These are phyloP conservation scores for Caenorhabditis sp. DNA, from an alignment of 2,888 invertebrate species.

Conservation along the genomic window DNA sequence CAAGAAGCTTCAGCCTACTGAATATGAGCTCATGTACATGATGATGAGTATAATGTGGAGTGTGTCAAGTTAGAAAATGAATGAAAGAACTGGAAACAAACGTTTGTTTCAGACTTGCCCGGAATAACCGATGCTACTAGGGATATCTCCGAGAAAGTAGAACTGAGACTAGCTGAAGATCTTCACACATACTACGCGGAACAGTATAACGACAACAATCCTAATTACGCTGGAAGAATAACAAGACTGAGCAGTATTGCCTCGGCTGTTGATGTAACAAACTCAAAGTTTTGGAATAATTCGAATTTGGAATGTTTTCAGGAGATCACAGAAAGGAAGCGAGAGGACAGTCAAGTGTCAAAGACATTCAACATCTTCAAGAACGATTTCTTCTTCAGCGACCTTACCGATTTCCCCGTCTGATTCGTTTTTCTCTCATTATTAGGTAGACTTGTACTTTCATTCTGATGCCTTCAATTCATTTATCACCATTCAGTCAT, in stretches of 20 bases:
- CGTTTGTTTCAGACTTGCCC: constrained; percentile 22
- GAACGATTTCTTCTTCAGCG: constrained; percentile 62
- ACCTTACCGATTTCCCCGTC: constrained; percentile 62
- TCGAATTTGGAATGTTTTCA: constrained; percentile 26
- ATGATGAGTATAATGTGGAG: constrained; percentile 68
- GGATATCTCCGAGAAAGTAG: constrained; percentile 55
- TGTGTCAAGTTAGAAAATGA: constrained; percentile 40
- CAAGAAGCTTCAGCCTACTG: constrained; percentile 57
- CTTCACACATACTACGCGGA: constrained; percentile 55
- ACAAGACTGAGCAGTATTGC: constrained; percentile 57
- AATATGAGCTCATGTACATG: constrained; percentile 64
- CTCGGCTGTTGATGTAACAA: constrained; percentile 57
- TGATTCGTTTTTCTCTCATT: constrained; percentile 8
- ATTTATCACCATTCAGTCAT: too few relatives aligned
- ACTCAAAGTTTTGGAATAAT: background rate
- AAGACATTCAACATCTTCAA: constrained; percentile 68
- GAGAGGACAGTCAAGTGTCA: constrained; percentile 63
- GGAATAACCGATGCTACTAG: constrained; percentile 50
- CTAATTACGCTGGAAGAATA: constrained; percentile 59
- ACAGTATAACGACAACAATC: constrained; percentile 52
- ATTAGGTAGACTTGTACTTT: constrained; percentile 28
- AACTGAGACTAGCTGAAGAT: constrained; percentile 51
- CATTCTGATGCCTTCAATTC: too few relatives aligned
- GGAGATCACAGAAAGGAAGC: constrained; percentile 57
- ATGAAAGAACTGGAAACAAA: background rate